Percentiles rank a stretch among this genome's conserved stretches.
phyloP scores from a whole-genome alignment of 2,797 vertebrate species.

The Lemur catta region DNA sequence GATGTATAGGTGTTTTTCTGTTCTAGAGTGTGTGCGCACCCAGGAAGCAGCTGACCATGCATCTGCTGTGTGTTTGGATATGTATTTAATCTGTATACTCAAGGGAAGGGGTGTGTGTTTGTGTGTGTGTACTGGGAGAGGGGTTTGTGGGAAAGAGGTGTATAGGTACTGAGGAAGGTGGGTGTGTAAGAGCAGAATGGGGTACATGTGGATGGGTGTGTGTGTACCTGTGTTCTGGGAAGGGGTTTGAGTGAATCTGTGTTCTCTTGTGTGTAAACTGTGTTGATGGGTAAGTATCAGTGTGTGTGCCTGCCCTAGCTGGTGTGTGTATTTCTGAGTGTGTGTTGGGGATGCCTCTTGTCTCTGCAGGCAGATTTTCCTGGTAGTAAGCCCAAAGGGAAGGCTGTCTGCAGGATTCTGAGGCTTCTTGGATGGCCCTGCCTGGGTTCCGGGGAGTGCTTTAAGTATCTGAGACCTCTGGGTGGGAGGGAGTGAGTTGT shows the following conservation, averaged over 20 bases:
- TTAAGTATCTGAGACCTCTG: background rate
- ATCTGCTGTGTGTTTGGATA: constrained; percentile 35
- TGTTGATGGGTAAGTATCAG: background rate
- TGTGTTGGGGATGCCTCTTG: constrained; percentile 26
- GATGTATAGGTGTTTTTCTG: constrained; percentile 54
- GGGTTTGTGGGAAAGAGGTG: constrained; percentile 31
- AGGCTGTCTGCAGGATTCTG: background rate
- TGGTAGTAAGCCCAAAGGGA: constrained; percentile 35
- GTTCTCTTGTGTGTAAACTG: background rate
- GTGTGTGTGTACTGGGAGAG: background rate
- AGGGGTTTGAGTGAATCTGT: background rate
- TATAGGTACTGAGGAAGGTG: constrained; percentile 8
- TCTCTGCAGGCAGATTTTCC: constrained; percentile 51
- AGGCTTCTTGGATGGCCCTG: background rate
- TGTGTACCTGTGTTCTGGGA: background rate
- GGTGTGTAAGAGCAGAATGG: background rate
- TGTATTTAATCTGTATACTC: constrained; percentile 8
- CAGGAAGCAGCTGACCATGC: background rate
- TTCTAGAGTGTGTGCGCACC: background rate
- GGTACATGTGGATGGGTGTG: background rate
- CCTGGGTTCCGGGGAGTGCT: background rate
- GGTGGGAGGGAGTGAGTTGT: background rate
- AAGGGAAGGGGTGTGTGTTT: constrained; percentile 33
- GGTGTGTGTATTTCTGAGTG: background rate
- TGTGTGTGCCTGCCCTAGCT: background rate